A percentile compares a stretch with the other conserved stretches of the same genome.
phyloP scores from a whole-genome alignment of 2,113 vertebrate genomes.

The Scomber colias region DNA sequence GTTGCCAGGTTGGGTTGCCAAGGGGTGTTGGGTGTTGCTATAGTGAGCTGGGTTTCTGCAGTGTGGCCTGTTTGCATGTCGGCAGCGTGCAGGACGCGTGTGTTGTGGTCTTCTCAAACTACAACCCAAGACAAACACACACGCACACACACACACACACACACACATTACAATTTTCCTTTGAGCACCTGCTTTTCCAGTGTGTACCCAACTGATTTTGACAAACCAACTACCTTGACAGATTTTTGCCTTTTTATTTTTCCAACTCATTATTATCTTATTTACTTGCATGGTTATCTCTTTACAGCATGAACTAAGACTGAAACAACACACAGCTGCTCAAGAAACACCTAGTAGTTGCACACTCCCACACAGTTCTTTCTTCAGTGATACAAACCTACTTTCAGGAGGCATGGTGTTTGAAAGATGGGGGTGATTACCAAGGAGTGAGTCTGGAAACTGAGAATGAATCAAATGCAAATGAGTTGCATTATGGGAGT shows the following conservation, averaged over 20 bases:
- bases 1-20: constrained; percentile 56
- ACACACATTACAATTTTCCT: background rate
- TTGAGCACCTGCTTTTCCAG: too few relatives aligned
- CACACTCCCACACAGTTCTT: too few relatives aligned
- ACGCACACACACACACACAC: constrained; percentile 30
- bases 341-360: too few relatives aligned
- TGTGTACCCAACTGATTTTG: too few relatives aligned
- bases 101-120: constrained; percentile 55
- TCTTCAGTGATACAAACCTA: too few relatives aligned
- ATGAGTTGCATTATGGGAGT: background rate
- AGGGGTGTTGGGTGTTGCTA: constrained; percentile 51
- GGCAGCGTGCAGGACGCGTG: constrained; percentile 59
- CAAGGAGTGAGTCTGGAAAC: background rate
- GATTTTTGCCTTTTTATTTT: too few relatives aligned
- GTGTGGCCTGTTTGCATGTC: constrained; percentile 56
- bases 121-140: constrained; percentile 56
- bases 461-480: background rate
- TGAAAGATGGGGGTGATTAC: background rate
- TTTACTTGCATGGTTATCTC: too few relatives aligned
- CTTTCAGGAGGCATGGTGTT: background rate
- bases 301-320: too few relatives aligned
- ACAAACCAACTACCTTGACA: too few relatives aligned
- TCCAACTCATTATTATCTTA: too few relatives aligned
- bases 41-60: constrained; percentile 57
- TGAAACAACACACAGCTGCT: too few relatives aligned